These are phyloP conservation scores for Chlorops oryzae DNA, from an alignment of 1,140 invertebrate genomes.

Conservation along the genomic window DNA sequence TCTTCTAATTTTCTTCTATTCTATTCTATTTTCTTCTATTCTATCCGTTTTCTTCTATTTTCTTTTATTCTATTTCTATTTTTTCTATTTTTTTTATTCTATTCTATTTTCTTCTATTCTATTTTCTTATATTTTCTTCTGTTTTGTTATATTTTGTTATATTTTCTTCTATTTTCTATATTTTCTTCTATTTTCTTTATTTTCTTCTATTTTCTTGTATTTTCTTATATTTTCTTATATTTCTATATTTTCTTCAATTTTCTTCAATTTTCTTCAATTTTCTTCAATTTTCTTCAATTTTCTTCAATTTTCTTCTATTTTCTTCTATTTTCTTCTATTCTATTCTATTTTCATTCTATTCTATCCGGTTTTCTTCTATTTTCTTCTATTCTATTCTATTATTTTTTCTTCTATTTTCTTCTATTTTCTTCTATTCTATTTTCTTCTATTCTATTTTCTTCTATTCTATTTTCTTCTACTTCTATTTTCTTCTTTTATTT, in stretches of 20 bases:
- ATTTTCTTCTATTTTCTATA: neutral
- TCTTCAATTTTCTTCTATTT: neutral
- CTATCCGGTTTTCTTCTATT: too few species aligned
- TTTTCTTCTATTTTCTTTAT: neutral
- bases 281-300: neutral
- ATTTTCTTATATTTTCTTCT: neutral
- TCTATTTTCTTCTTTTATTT: neutral
- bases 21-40: too few species aligned
- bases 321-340: too few species aligned
- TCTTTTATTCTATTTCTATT: neutral
- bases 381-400: too few species aligned
- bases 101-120: neutral
- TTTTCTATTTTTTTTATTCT: neutral
- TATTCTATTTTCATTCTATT: too few species aligned
- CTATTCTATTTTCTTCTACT: neutral
- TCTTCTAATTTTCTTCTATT: too few species aligned
- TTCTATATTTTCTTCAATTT: neutral
- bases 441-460: neutral
- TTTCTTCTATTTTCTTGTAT: neutral
- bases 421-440: too few species aligned
- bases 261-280: neutral
- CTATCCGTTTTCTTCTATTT: too few species aligned
- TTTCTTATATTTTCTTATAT: slow-evolving; percentile 2
- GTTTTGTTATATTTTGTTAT: neutral
- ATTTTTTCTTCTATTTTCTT: too few species aligned